Conservation (phyloP, 2,888 invertebrate genomes). For the Clepsis dumicolana region DNA sequence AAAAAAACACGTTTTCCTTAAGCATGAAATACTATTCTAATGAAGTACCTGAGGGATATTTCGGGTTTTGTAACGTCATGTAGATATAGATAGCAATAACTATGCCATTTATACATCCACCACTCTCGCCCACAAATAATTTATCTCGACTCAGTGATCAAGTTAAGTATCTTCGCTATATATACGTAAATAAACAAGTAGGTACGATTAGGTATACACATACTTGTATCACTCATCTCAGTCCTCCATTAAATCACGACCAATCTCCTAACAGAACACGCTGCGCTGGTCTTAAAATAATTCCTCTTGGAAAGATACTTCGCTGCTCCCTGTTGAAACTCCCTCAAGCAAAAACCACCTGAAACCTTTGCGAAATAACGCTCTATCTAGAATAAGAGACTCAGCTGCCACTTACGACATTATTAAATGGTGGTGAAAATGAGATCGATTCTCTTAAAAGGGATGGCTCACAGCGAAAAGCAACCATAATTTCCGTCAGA, state of each 20-base stretch:
- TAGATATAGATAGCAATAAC: too few species aligned
- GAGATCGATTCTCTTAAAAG: conserved; percentile 84
- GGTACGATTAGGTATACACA: conserved; percentile 5
- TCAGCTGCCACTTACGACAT: conserved; percentile 55
- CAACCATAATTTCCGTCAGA: background rate
- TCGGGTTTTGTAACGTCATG: too few species aligned
- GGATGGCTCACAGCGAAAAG: conserved; percentile 47
- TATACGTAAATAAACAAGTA: background rate
- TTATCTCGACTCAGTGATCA: too few species aligned
- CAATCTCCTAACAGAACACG: conserved; percentile 64
- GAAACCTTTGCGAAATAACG: conserved; percentile 46
- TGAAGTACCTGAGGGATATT: too few species aligned
- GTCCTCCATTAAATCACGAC: conserved; percentile 53
- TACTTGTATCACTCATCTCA: conserved; percentile 14
- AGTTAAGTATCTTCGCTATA: too few species aligned
- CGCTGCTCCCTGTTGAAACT: conserved; percentile 63
- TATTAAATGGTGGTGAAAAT: conserved; percentile 55
- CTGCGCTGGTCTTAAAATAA: conserved; percentile 66
- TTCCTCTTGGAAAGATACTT: conserved; percentile 73
- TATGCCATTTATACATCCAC: too few species aligned
- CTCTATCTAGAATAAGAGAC: conserved; percentile 48
- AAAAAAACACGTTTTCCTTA: too few species aligned
- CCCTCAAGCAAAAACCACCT: conserved; percentile 51
- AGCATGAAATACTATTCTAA: too few species aligned
- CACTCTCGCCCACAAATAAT: too few species aligned